Percentiles rank a stretch among this genome's conserved stretches.
phyloP scores from a whole-genome alignment of 2,888 invertebrate genomes.

The Theretra japonica region DNA sequence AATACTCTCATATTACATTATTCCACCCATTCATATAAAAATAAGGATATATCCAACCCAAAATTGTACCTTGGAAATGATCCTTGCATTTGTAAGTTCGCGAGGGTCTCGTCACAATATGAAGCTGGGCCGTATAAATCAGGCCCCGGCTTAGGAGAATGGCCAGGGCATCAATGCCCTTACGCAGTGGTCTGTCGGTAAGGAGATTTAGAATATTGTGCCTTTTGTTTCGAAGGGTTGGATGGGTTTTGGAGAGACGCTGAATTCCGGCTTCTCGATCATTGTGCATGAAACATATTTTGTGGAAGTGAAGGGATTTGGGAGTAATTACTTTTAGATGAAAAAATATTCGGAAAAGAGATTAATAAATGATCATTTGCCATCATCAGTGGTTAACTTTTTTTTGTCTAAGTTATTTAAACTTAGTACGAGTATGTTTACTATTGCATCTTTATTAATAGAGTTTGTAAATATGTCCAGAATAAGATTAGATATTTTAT shows the following conservation, averaged over 20 bases:
- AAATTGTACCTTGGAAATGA: slow-evolving; percentile 15
- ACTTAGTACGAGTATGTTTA: too few species aligned
- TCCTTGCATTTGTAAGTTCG: slow-evolving; percentile 21
- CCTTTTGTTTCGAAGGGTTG: slow-evolving; percentile 15
- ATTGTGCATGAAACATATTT: neutral
- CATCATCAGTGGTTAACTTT: too few species aligned
- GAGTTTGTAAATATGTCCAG: too few species aligned
- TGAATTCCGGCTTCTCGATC: neutral
- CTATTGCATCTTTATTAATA: too few species aligned
- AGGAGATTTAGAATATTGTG: slow-evolving; percentile 27
- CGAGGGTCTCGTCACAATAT: slow-evolving; percentile 27
- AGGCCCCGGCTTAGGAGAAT: slow-evolving; percentile 29
- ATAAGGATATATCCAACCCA: neutral
- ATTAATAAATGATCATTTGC: too few species aligned
- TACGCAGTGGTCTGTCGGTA: slow-evolving; percentile 26
- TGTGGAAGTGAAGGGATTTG: neutral
- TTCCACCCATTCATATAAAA: neutral
- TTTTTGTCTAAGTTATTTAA: too few species aligned
- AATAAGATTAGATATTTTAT: too few species aligned
- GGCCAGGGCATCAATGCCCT: slow-evolving; percentile 26
- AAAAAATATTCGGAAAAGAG: too few species aligned
- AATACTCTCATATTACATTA: neutral
- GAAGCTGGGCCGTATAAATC: slow-evolving; percentile 26
- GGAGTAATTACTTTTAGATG: too few species aligned
- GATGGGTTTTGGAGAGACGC: neutral